phyloP scores from a whole-genome alignment of 2,888 invertebrate species.

The Esperia sulphurella region DNA sequence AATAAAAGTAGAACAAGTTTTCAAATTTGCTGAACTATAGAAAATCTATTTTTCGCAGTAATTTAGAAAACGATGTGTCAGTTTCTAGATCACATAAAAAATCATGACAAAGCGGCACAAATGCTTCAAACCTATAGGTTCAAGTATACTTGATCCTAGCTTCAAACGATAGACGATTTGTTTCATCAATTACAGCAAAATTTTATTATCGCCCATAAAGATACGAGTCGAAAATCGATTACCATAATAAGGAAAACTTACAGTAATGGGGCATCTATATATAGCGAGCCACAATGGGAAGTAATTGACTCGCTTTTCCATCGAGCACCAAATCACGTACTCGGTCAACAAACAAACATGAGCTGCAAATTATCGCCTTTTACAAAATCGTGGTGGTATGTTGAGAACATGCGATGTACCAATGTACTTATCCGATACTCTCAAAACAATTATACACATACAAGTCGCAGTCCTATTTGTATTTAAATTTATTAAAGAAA shows the following conservation, averaged over 20 bases:
- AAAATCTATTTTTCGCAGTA: too few relatives aligned
- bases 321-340: conserved; percentile 4
- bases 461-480: background rate
- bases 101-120: too few relatives aligned
- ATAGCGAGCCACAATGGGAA: background rate
- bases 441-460: background rate
- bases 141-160: too few relatives aligned
- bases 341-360: conserved; percentile 5
- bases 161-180: background rate
- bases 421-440: background rate
- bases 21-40: too few relatives aligned
- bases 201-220: background rate
- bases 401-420: background rate
- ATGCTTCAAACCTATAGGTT: too few relatives aligned
- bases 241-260: background rate
- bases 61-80: too few relatives aligned
- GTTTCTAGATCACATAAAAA: too few relatives aligned
- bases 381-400: background rate
- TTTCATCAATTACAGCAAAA: background rate
- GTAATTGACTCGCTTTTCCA: background rate
- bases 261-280: background rate
- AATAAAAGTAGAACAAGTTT: too few relatives aligned
- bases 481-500: too few relatives aligned
- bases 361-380: conserved; percentile 7
- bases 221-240: background rate